These are phyloP conservation scores for Agapornis roseicollis DNA, from an alignment of 2,113 vertebrate genomes.

Conservation along the genomic window DNA sequence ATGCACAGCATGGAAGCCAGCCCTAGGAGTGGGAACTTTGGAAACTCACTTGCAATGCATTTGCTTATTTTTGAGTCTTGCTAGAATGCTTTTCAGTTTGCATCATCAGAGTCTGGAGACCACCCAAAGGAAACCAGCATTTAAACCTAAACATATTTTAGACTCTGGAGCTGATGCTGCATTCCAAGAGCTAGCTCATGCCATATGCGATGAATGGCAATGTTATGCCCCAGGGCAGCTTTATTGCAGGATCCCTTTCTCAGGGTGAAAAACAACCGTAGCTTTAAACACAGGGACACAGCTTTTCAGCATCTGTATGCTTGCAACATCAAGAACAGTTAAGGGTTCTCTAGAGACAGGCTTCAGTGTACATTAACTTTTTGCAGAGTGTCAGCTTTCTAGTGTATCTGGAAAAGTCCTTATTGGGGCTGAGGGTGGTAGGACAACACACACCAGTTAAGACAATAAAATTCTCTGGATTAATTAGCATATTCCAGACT, in stretches of 20 bases:
- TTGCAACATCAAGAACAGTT: background rate
- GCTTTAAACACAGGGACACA: background rate
- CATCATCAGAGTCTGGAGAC: background rate
- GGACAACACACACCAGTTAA: background rate
- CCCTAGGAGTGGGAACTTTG: background rate
- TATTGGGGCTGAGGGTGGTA: background rate
- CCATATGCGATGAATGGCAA: background rate
- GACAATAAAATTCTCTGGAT: background rate
- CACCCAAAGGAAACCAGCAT: background rate
- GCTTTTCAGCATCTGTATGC: background rate
- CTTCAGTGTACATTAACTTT: conserved; percentile 40
- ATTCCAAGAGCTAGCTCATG: background rate
- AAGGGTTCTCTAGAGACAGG: background rate
- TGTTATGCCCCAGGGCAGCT: background rate
- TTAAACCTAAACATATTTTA: background rate
- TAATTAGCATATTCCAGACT: background rate
- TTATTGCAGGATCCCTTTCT: background rate
- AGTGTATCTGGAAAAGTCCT: background rate
- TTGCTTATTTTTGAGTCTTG: background rate
- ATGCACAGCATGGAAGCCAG: background rate
- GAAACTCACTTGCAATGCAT: rapidly evolving
- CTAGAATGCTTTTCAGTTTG: background rate
- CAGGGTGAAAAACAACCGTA: background rate
- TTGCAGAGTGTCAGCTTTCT: background rate
- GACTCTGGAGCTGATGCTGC: background rate